These are phyloP conservation scores for Allobates femoralis DNA, from an alignment of 2,797 vertebrate species.

Conservation along the genomic window DNA sequence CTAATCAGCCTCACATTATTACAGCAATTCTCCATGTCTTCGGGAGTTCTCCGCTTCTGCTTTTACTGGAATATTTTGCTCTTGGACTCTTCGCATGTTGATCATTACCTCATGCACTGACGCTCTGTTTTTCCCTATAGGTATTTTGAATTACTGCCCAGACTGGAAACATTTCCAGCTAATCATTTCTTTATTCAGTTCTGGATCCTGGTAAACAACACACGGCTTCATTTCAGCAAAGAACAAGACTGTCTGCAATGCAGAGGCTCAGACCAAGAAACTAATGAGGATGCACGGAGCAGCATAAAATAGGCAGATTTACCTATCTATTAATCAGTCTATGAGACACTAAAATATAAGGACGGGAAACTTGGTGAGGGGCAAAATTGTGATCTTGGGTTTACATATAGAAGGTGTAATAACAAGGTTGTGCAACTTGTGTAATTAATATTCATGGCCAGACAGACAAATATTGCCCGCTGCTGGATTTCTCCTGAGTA, in stretches of 20 bases:
- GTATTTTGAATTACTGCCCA: conserved; percentile 31
- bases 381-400: no score
- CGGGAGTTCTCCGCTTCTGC: background rate
- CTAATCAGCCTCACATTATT: background rate
- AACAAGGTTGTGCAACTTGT: no score
- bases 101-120: conserved; percentile 18
- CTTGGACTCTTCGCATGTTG: background rate
- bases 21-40: background rate
- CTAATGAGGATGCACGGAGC: no score
- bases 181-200: conserved; percentile 22
- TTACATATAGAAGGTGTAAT: no score
- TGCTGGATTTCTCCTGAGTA: no score
- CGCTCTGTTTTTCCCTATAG: conserved; percentile 26
- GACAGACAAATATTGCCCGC: no score
- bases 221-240: background rate
- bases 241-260: background rate
- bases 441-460: no score
- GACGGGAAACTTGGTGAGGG: no score
- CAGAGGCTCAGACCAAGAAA: background rate
- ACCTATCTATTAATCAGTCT: background rate
- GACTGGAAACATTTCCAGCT: background rate
- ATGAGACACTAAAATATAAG: background rate
- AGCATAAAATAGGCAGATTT: background rate
- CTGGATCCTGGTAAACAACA: conserved; percentile 2
- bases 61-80: background rate